Evolutionary conservation across 2,113 vertebrate genomes (phyloP), one percentile per base, ranked within the genome.

Genomic region (Bubo bubo): DNA sequence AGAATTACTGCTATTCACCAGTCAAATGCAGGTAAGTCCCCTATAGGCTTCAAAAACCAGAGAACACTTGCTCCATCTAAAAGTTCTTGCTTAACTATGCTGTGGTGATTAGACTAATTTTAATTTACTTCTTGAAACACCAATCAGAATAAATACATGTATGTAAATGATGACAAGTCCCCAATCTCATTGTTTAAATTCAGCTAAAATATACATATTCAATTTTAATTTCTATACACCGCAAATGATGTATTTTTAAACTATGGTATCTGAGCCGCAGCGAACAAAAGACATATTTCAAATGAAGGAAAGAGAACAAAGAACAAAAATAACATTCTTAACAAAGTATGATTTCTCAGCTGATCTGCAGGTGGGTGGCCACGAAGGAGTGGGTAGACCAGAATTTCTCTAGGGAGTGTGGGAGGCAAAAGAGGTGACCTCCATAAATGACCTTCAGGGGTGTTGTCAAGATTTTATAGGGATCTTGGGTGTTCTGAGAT

Each of bases 321-420:
- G 86, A 91, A 86, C 79, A 97, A 77, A 74, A 95, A 90, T 24
- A 95, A 81, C 58, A 77, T 64, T 64, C 37, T 55, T 50, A 72
- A 6, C 75, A 23, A 24, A 68, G 91, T 41, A 45, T 93, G 95
- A 97, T 97, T 97, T 89, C 95, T 91, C 94, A 97, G 95, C 96
- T 96, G 95, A 96, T 86, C 53, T 92, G 92, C 2, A 8, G 86
- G 90, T 96, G 96, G 96, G 95, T 96, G 96, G 97, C 79, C 96
- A 8, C 3, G 86, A 43, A 93, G 5, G 27, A 90, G 82, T 45
- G 45, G 63, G 22, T 23, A 89, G 52, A 62, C 9, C 79, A 26
- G 2, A 74, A 77, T 45, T 50, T 73, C 95, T 80, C 82, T 0
- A 1, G 86, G 75, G 82, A 93, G 82, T 0, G 88, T 88, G 90